Evolutionary conservation across 2,113 vertebrate species (phyloP).

Genomic region (Neogale vison): DNA sequence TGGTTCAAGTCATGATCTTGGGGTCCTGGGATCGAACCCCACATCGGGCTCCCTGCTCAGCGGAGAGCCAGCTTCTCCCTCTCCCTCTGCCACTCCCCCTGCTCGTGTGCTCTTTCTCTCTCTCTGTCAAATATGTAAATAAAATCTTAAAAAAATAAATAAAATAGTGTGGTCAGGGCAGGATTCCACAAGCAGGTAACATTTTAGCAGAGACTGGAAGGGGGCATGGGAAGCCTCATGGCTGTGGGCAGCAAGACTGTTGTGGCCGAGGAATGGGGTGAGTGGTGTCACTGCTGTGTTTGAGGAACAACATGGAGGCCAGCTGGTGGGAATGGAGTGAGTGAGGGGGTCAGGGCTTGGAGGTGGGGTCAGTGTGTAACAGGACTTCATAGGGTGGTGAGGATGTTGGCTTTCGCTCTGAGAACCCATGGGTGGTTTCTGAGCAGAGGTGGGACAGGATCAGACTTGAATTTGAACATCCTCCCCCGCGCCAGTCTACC

Average conservation of each 20-base stretch:
- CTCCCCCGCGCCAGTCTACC: fast-evolving
- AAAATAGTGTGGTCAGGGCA: neutral
- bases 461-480: neutral
- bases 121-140: too few species aligned
- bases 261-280: neutral
- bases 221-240: neutral
- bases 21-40: too few species aligned
- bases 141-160: too few species aligned
- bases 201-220: neutral
- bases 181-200: neutral
- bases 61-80: too few species aligned
- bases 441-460: neutral
- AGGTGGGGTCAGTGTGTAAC: neutral
- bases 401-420: neutral
- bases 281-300: neutral
- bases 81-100: too few species aligned
- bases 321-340: neutral
- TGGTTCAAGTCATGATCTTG: too few species aligned
- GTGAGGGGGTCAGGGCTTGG: neutral
- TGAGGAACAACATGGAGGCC: neutral
- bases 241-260: neutral
- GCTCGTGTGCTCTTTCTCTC: too few species aligned
- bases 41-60: too few species aligned
- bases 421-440: neutral
- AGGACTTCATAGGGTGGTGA: neutral